Evolutionary conservation across 2,888 invertebrate species (phyloP).

Genomic region (Dioctria rufipes): DNA sequence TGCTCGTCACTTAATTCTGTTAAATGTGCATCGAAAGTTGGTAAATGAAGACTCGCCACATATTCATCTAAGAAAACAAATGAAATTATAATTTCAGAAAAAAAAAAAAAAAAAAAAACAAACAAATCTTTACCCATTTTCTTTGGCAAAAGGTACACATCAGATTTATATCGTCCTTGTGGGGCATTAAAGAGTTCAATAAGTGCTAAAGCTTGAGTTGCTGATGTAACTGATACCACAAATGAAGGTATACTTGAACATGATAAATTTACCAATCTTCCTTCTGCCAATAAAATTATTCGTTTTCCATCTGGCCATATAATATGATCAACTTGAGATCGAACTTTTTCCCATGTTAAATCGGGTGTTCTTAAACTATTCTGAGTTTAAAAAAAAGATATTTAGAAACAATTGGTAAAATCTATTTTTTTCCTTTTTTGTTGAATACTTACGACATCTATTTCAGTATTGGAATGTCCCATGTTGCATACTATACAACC

Average conservation of each 20-base stretch:
- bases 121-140: conserved; percentile 89
- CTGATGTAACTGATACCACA: conserved; percentile 97
- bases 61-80: conserved; percentile 84
- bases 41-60: conserved; percentile 96
- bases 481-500: conserved; percentile 97
- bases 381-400: conserved; percentile 68
- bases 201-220: conserved; percentile 95
- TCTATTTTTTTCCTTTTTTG: conserved; percentile 41
- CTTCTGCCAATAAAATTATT: conserved; percentile 94
- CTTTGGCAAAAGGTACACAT: conserved; percentile 97
- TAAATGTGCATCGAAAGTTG: conserved; percentile 97
- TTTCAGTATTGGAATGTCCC: conserved; percentile 98
- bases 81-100: conserved; percentile 7
- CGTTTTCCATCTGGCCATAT: conserved; percentile 98
- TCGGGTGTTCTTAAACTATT: conserved; percentile 94
- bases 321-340: conserved; percentile 98
- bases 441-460: conserved; percentile 82
- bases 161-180: conserved; percentile 93
- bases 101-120: conserved; percentile 48
- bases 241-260: conserved; percentile 98
- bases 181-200: conserved; percentile 98
- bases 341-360: conserved; percentile 96
- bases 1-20: conserved; percentile 97
- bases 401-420: neutral
- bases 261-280: conserved; percentile 94